Percentiles rank a stretch among this genome's conserved stretches.
These are phyloP conservation scores for Neelides folsomi DNA, from an alignment of 2,888 invertebrate genomes.

Conservation along the genomic window DNA sequence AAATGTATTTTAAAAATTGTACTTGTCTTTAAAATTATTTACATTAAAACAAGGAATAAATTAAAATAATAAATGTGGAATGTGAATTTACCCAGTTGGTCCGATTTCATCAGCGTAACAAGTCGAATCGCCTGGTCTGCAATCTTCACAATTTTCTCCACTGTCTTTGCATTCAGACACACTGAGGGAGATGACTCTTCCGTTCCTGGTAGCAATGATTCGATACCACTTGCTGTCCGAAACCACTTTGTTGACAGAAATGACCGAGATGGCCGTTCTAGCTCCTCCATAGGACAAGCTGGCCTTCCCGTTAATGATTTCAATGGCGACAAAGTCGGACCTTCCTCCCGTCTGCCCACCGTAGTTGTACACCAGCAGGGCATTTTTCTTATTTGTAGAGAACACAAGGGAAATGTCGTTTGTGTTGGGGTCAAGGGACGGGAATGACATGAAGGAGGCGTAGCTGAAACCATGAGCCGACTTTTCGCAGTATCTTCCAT, in stretches of 20 bases:
- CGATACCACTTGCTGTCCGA: slow-evolving; percentile 85
- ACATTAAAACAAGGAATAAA: not conserved
- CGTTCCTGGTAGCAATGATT: slow-evolving; percentile 78
- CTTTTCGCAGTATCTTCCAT: slow-evolving; percentile 81
- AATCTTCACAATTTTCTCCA: slow-evolving; percentile 74
- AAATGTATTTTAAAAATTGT: not conserved
- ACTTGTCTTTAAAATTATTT: not conserved
- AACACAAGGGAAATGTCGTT: slow-evolving; percentile 84
- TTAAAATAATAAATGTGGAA: slow-evolving; percentile 34
- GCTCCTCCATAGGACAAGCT: slow-evolving; percentile 82
- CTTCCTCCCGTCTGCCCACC: slow-evolving; percentile 75
- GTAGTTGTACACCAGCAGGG: slow-evolving; percentile 80
- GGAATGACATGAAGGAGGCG: slow-evolving; percentile 78
- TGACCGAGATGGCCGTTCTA: slow-evolving; percentile 70
- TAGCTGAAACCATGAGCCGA: slow-evolving; percentile 80
- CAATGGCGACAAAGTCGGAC: slow-evolving; percentile 84
- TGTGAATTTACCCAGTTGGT: slow-evolving; percentile 76
- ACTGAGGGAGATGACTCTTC: slow-evolving; percentile 70
- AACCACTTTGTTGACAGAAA: slow-evolving; percentile 55
- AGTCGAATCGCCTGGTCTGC: slow-evolving; percentile 62
- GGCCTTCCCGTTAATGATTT: slow-evolving; percentile 68
- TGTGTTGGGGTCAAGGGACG: slow-evolving; percentile 68
- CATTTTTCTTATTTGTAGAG: slow-evolving; percentile 73
- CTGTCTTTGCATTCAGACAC: slow-evolving; percentile 69
- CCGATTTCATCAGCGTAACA: slow-evolving; percentile 79